These are phyloP conservation scores for Hycleus phaleratus DNA, from an alignment of 1,140 invertebrate species.

Conservation along the genomic window DNA sequence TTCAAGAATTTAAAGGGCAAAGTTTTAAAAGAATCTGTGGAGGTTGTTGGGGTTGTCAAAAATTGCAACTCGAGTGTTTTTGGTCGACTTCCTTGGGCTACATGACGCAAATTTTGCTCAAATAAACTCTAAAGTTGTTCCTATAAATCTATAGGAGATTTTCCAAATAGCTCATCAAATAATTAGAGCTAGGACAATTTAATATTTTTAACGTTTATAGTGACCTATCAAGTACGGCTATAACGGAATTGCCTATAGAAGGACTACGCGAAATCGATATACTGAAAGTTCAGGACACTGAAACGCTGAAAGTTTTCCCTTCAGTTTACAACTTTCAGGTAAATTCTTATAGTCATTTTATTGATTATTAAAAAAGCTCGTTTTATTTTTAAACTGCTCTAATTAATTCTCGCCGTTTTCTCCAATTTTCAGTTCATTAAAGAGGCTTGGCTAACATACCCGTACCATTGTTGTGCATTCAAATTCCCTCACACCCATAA, in stretches of 20 bases:
- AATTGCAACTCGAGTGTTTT: too few species aligned
- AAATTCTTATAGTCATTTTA: slow-evolving; percentile 16
- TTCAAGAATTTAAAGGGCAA: too few species aligned
- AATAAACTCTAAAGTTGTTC: too few species aligned
- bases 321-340: slow-evolving; percentile 73
- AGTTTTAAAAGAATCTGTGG: too few species aligned
- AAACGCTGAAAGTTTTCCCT: slow-evolving; percentile 68
- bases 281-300: slow-evolving; percentile 62
- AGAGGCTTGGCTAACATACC: slow-evolving; percentile 64
- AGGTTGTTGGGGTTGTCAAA: too few species aligned
- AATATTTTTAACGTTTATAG: slow-evolving; percentile 40
- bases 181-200: not conserved
- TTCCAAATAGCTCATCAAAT: too few species aligned
- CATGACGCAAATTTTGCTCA: too few species aligned
- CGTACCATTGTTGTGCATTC: slow-evolving; percentile 87
- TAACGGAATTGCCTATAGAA: slow-evolving; percentile 61
- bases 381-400: not conserved
- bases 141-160: too few species aligned
- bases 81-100: too few species aligned
- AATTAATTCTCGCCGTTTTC: not conserved
- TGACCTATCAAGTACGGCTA: slow-evolving; percentile 65
- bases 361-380: not conserved
- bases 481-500: slow-evolving; percentile 70
- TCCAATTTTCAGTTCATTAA: slow-evolving; percentile 43
- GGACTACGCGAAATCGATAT: slow-evolving; percentile 65